Percentiles rank a stretch among this genome's conserved stretches.
Conservation (phyloP, 2,888 invertebrate species). For the Sphaerophoria rueppellii region DNA sequence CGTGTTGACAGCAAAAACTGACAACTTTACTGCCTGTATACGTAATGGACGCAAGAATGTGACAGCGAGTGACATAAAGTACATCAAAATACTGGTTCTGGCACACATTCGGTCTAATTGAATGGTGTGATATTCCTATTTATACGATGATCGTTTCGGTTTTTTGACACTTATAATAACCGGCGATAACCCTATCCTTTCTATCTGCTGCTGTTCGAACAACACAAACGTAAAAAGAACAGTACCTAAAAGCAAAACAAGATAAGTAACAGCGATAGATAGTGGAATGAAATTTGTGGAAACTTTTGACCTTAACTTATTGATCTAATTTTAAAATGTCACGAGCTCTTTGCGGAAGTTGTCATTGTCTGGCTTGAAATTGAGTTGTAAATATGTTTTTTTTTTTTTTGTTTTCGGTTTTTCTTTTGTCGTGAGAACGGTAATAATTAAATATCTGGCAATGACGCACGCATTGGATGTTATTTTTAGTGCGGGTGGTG, state of each 20-base stretch:
- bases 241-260: neutral
- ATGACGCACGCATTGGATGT: constrained; percentile 57
- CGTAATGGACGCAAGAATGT: constrained; percentile 41
- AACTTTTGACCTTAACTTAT: constrained; percentile 73
- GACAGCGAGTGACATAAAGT: constrained; percentile 15
- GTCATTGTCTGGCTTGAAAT: constrained; percentile 60
- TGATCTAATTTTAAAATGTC: constrained; percentile 71
- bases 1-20: constrained; percentile 67
- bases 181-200: constrained; percentile 29
- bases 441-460: constrained; percentile 60
- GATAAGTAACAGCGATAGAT: constrained; percentile 13
- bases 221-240: constrained; percentile 4
- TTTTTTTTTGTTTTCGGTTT: constrained; percentile 27
- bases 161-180: neutral
- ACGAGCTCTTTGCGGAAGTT: constrained; percentile 65
- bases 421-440: constrained; percentile 48
- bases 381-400: constrained; percentile 57
- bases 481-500: neutral
- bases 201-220: neutral
- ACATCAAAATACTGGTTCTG: neutral
- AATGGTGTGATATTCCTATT: constrained; percentile 38
- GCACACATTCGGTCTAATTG: neutral
- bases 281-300: constrained; percentile 38
- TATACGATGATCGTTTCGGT: constrained; percentile 4
- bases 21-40: constrained; percentile 30